Evolutionary conservation across 1,140 invertebrate genomes (phyloP), one percentile per base, ranked within the genome.

Genomic region (Patella vulgata): DNA sequence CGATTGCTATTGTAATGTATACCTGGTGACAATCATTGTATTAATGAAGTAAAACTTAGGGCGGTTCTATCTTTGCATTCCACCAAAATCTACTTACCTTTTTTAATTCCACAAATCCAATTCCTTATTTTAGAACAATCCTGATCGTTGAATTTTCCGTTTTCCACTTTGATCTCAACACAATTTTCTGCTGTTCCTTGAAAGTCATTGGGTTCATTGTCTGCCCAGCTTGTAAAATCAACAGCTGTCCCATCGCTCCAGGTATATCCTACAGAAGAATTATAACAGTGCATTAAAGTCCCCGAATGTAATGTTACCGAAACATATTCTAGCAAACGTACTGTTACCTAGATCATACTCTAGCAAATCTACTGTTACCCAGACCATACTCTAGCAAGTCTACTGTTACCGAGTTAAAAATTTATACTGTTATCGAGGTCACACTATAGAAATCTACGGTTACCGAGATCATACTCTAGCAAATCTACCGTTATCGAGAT

Each of bases 91-190:
- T 3, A n/a, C 30, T 1, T 56, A 71, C 72, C 75, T 66, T 65
- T 66, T 23, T 12, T 33, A 0, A 71, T 31, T 46, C 65, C 65
- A 61, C 76, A 78, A 25, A 78, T 70, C 76, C 76, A 78, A 63
- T 71, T 71, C 9, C 59, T 63, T 19, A 17, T 40, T 4, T 23
- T 46, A 31, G 31, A 52, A 59, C 75, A 78, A 31, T 40, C 52
- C 11, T 53, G 31, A 59, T 75, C 71, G 19, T 69, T 69, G 73
- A 70, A 73, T 46, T 62, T 47, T 2, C 62, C 63, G 9, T 39
- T 58, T 14, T 39, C 47, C 1, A 33, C 50, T 8, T 55, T 30
- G 14, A 71, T 36, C 28, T 70, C 67, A 1, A 62, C 73, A 62
- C 75, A 77, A 40, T 73, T 67, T 46, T 73, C 66, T 2, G 23